Evolutionary conservation across 2,888 invertebrate genomes (phyloP).

Genomic region (Papilio demoleus): DNA sequence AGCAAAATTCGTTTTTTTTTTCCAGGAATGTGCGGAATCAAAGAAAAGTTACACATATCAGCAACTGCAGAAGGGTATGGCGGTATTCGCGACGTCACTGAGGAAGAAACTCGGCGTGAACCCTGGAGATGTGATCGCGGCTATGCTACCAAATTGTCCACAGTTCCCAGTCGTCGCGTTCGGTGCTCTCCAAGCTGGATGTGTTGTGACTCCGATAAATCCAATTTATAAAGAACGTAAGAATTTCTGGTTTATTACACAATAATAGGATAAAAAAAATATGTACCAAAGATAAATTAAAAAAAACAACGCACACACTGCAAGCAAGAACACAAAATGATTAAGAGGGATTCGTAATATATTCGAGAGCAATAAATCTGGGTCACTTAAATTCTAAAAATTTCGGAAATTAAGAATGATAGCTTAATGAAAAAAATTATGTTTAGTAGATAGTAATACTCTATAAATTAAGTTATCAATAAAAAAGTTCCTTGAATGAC

Average conservation of each 20-base stretch:
- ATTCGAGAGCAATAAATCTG: no score
- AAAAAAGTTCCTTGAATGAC: no score
- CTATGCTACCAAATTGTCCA: slow-evolving; percentile 89
- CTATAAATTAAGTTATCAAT: no score
- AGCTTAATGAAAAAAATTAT: no score
- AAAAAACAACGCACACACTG: no score
- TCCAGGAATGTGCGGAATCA: slow-evolving; percentile 75
- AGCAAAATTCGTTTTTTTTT: slow-evolving; percentile 34
- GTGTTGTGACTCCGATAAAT: slow-evolving; percentile 89
- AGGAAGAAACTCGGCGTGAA: slow-evolving; percentile 85
- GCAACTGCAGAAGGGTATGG: slow-evolving; percentile 81
- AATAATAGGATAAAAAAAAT: no score
- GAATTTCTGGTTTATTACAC: slow-evolving; percentile 42
- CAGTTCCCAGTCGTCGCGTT: slow-evolving; percentile 87
- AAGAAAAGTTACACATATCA: slow-evolving; percentile 72
- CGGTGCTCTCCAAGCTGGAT: slow-evolving; percentile 88
- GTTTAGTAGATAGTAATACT: no score
- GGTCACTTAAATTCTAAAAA: no score
- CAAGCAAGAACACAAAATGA: no score
- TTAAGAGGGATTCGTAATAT: no score
- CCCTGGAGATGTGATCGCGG: slow-evolving; percentile 86
- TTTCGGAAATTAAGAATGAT: no score
- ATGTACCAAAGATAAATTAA: no score
- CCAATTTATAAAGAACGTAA: slow-evolving; percentile 87
- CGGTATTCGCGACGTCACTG: slow-evolving; percentile 85